These are phyloP conservation scores for Tetraneura akinire DNA, from an alignment of 1,140 invertebrate genomes.

Conservation along the genomic window DNA sequence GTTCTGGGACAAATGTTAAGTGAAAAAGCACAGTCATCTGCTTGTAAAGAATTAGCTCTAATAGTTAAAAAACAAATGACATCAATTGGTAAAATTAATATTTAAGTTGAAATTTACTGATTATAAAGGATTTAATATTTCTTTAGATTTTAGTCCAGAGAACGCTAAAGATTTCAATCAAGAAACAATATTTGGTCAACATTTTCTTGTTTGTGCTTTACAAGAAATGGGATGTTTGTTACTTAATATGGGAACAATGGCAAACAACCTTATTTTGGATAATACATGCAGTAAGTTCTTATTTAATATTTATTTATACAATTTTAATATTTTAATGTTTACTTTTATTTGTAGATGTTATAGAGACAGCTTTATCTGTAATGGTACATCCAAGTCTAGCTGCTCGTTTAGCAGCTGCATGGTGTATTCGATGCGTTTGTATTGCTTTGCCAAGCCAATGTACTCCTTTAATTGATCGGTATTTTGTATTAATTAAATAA, in stretches of 20 bases:
- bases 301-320: slow-evolving; percentile 1
- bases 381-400: slow-evolving; percentile 91
- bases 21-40: slow-evolving; percentile 94
- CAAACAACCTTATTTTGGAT: slow-evolving; percentile 84
- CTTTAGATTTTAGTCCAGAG: slow-evolving; percentile 79
- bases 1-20: slow-evolving; percentile 90
- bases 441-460: slow-evolving; percentile 91
- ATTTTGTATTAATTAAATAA: background rate
- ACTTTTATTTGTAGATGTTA: slow-evolving; percentile 55
- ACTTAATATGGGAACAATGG: slow-evolving; percentile 86
- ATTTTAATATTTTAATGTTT: background rate
- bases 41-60: slow-evolving; percentile 91
- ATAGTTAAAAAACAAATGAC: slow-evolving; percentile 94
- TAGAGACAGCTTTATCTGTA: slow-evolving; percentile 74
- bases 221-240: slow-evolving; percentile 88
- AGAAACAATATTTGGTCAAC: slow-evolving; percentile 90
- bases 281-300: slow-evolving; percentile 72
- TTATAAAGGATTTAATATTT: slow-evolving; percentile 46
- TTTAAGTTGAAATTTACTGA: background rate
- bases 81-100: slow-evolving; percentile 68
- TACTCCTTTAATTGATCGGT: slow-evolving; percentile 85
- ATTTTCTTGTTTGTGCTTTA: slow-evolving; percentile 89
- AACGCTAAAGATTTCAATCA: slow-evolving; percentile 87
- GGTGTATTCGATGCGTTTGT: slow-evolving; percentile 90
- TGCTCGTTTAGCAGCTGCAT: slow-evolving; percentile 87